Base-by-base conservation (phyloP, 2,888 invertebrate genomes). In the Thelaira solivaga region DNA sequence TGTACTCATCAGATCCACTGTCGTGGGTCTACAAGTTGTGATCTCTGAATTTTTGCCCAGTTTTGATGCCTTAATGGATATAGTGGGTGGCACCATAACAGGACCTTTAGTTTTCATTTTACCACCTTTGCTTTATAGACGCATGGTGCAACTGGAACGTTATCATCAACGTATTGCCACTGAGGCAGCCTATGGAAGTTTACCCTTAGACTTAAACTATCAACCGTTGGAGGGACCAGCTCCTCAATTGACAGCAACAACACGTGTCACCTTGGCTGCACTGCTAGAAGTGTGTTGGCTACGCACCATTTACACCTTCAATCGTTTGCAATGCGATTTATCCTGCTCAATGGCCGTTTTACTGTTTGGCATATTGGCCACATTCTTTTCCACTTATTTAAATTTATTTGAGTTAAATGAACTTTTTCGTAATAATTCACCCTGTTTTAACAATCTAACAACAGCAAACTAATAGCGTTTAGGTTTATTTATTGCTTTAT, bases 41-140 rank as follows among this genome's bases (percentile, higher is more conserved):
- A 90, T 96, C 2, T 96, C 94, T 0, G 95, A 96, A 88, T 91
- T 94, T 0, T 93, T 97, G 0, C 96, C 97, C 0, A 91, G 94
- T 80, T 96, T 97, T 85, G 96, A 96, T 83, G 90, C 96, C 18
- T 94, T 97, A 10, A 94, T 97, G 93, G 93, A 95, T 1, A 89
- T 97, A 0, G 92, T 97, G 8, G 97, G 97, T 0, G 96, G 96
- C 4, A 94, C 95, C 0, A 90, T 97, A 4, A 94, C 94, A 0
- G 95, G 96, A 0, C 94, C 96, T 0, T 89, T 96, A 10, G 94
- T 96, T 83, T 97, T 96, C 82, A 92, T 97, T 74, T 91, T 95
- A 73, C 97, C 97, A 0, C 95, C 96, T 0, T 82, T 96, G 43
- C 92, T 97, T 84, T 96, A 96, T 86, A 89, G 93, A 0, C 93